Evolutionary conservation across 2,888 invertebrate species (phyloP), one percentile per base, ranked within the genome.

Genomic region (Macrosiphum euphorbiae): DNA sequence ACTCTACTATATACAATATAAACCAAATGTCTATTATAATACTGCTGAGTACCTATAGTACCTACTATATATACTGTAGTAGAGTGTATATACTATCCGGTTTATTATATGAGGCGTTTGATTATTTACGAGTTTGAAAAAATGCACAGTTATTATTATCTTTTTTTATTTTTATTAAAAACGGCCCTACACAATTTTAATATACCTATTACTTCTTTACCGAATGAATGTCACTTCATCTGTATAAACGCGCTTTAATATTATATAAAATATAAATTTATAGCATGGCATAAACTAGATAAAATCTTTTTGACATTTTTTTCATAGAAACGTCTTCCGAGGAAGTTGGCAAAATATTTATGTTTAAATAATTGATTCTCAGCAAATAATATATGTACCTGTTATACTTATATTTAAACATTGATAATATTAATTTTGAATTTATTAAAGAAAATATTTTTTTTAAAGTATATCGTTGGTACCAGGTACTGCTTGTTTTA

Each of bases 91-190:
- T 24, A 47, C 44, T n/a, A 47, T n/a, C 7, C 5, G n/a, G 28
- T 85, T 28, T 58, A 58, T 86, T 85, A 44, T 44, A 58, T 85
- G n/a, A 61, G 11, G 16, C 35, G 35, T 50, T 88, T 28, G 87
- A 92, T 67, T 50, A 41, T 88, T 91, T 58, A 91, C n/a, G 86
- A 91, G 91, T 44, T 58, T n/a, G 10, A 86, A 91, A 85, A 91
- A 91, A 58, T 24, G 20, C 44, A 58, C 44, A 44, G n/a, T 85
- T 91, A 91, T 85, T 91, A 84, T 91, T 16, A 67, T 35, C 2
- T 67, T n/a, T 10, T 67, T 4, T 78, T 78, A 35, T 78, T 78
- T 85, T 61, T 47, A 86, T 44, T 86, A 91, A 91, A 85, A 88
- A 88, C 52, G 35, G 24, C 28, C 13, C 16, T 47, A 88, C 24